Base-by-base conservation (phyloP, 2,113 vertebrate genomes). In the Zingel zingel region DNA sequence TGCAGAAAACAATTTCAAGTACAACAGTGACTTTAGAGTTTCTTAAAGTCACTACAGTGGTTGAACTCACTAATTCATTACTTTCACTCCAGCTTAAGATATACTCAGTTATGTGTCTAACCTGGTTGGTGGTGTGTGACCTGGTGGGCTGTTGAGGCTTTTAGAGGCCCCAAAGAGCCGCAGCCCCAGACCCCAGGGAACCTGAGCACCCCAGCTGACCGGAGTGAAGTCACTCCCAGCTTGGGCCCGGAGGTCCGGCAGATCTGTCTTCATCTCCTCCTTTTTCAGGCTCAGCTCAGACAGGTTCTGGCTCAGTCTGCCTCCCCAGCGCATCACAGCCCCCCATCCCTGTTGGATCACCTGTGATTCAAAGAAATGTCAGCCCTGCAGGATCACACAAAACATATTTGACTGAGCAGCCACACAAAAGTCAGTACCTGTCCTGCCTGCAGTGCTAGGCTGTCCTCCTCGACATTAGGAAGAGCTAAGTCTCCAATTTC, bases 141-240 rank as follows among this genome's bases (percentile, higher is more conserved):
- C 79, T 36, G 83, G 77, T 5, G 89, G 91, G 74, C 89, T 93
- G 64, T 5, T 91, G 50, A 88, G 87, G 76, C 84, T 88, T 88
- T 87, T 95, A 9, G 95, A 92, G 57, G 96, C 96, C 67, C 98
- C 98, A 15, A 99, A 99, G 16, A 99, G 96, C 23, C 97, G 91
- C 39, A 43, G 10, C 1, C 97, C 96, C 66, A 99, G 79, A 93
- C 91, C 88, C 94, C 94, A 96, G 53, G 94, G 91, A 66, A 94
- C 93, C 73, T 85, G 87, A 75, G 70, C 27, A 3, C 64, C 65
- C 61, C 85, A 30, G 74, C 81, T 88, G 71, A 92, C 91, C 6
- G 85, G 76, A 15, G 72, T 64, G 33, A 86, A 93, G 87, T 94
- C 91, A 25, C 88, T 91, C 18, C 65, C 81, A 33, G 86, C 13